Base-by-base conservation (phyloP, 2,797 vertebrate species). In the Heteromormyrus szaboi region DNA sequence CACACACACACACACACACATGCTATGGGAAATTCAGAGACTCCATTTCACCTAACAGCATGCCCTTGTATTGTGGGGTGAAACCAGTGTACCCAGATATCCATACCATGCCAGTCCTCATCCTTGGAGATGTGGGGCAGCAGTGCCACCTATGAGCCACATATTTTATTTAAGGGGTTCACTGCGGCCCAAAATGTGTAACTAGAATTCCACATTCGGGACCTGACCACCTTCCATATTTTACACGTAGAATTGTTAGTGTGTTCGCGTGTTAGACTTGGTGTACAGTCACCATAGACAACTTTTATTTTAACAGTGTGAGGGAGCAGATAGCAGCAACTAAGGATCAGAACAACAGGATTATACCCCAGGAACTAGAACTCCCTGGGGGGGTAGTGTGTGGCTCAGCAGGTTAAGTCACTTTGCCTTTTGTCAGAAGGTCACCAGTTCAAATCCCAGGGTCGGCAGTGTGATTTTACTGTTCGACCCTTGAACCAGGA, bases 141-240 rank as follows among this genome's bases (percentile, higher is more conserved):
- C 54, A 56, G 54, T 7, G 1, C 54, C 54, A 59, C 54, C 95
- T 44, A 2, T 44, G 11, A 48, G 46, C 87, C 9, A 25, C 48
- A 12, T 12, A 12, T 6, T 79, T 79, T 33, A 79, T 19, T 79
- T 79, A 14, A 12, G 14, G 4, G 14, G 11, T 17, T 79, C 14
- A 1, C 25, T 25, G 62, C 2, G 22, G 62, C 7, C 62, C n/a
- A 65, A 65, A 65, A 65, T 29, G 9, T 65, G 62, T 65, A 7
- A 56, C 19, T 29, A 11, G 2, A 65, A 65, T 29, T 65, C 62
- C 62, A 29, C 62, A 12, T 25, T 65, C 62, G 1, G n/a, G 9
- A 65, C n/a, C 62, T 29, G 68, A 12, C 3, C 22, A 65, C 22
- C 22, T 11, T 65, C 56, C 6, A 25, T 2, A 0, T 25, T 62